phyloP scores from a whole-genome alignment of 1,140 invertebrate genomes.

The Goniozus legneri region DNA sequence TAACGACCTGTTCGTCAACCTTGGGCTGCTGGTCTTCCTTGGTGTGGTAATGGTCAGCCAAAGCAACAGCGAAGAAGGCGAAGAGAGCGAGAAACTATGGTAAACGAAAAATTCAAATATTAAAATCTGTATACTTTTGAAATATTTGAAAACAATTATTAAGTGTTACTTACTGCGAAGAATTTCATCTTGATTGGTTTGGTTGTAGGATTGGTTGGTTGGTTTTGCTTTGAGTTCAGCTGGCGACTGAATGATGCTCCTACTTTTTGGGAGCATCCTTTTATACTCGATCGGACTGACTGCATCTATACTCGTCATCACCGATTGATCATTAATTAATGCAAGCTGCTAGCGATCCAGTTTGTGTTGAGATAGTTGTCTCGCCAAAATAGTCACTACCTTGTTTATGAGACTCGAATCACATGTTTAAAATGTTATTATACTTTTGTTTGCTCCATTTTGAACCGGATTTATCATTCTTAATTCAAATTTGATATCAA shows the following conservation, averaged over 20 bases:
- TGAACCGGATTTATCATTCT: too few relatives aligned
- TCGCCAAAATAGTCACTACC: too few relatives aligned
- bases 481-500: too few relatives aligned
- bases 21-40: background rate
- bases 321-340: slow-evolving; percentile 41
- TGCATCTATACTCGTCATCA: slow-evolving; percentile 31
- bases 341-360: too few relatives aligned
- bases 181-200: slow-evolving; percentile 34
- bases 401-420: too few relatives aligned
- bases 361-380: too few relatives aligned
- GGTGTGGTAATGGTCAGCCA: slow-evolving; percentile 28
- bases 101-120: too few relatives aligned
- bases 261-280: slow-evolving; percentile 35
- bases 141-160: too few relatives aligned
- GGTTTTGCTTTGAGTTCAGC: slow-evolving; percentile 22
- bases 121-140: too few relatives aligned
- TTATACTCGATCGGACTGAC: slow-evolving; percentile 35
- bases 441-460: too few relatives aligned
- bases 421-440: too few relatives aligned
- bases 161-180: slow-evolving; percentile 41
- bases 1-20: slow-evolving; percentile 1
- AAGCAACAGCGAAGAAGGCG: slow-evolving; percentile 35
- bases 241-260: slow-evolving; percentile 38
- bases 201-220: background rate
- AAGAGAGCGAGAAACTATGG: slow-evolving; percentile 34